Evolutionary conservation across 2,888 invertebrate genomes (phyloP), one percentile per base, ranked within the genome.

Genomic region (Hypolimnas misippus): DNA sequence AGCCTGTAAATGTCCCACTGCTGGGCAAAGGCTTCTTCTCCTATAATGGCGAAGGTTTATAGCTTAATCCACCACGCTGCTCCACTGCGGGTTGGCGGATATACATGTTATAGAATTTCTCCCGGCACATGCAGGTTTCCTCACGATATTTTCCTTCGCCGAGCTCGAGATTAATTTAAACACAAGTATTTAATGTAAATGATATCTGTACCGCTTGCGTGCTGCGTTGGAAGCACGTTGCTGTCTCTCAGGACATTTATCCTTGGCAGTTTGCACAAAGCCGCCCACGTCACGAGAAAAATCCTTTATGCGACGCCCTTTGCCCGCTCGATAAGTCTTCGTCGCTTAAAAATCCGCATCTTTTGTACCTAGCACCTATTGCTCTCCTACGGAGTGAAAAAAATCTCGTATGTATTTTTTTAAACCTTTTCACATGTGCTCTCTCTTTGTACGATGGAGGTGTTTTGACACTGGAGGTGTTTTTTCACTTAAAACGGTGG

Each of bases 231-330:
- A 33, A 6, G 25, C 46, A 53, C 49, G 35, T 16, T 3, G 6
- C 35, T 25, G 55, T 62, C 66, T 55, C 60, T 66, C 72, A 44
- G 66, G 44, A 54, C 70, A 67, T 72, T 72, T 70, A 70, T 70
- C 65, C 56, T 53, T 50, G 65, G 54, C 59, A 61, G 65, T 68
- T 69, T 66, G 64, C 66, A 69, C 67, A 59, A 62, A 65, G 35
- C 59, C 60, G 50, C 54, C 63, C 60, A 63, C 54, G 55, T 61
- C 49, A 38, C 56, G 66, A 62, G 70, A 71, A 64, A 52, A 60
- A 57, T 35, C 64, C 61, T 61, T 61, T 61, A 50, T 49, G 53
- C 52, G 40, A 6, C 51, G 56, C 56, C 60, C 64, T 57, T 57
- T 64, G 35, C 54, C 57, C 50, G 61, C 53, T 61, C 64, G 61